These are phyloP conservation scores for Eptesicus fuscus DNA, from an alignment of 2,113 vertebrate genomes.

Conservation along the genomic window DNA sequence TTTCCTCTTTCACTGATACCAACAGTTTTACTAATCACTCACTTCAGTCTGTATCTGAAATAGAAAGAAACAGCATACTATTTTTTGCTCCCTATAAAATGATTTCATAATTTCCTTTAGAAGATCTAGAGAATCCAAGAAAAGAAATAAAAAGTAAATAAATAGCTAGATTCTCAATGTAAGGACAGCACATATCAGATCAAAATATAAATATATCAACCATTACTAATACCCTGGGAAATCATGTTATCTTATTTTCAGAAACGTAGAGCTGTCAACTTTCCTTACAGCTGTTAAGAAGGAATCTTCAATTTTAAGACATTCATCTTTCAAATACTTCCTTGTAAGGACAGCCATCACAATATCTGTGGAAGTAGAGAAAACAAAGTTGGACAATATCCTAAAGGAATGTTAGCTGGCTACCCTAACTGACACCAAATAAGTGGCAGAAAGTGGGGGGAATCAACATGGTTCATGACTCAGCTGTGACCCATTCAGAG, in stretches of 20 bases:
- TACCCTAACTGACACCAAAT: neutral
- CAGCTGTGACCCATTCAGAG: neutral
- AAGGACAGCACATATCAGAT: neutral
- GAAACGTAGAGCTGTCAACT: neutral
- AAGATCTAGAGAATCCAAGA: neutral
- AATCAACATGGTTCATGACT: conserved; percentile 21
- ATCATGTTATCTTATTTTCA: conserved; percentile 8
- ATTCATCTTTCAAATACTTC: neutral
- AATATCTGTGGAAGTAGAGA: neutral
- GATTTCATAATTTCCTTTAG: neutral
- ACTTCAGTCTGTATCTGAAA: neutral
- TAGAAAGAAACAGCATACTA: neutral
- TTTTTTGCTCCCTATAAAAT: neutral
- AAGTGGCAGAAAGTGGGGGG: conserved; percentile 16
- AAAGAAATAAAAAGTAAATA: neutral
- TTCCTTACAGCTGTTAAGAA: neutral
- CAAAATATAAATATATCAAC: neutral
- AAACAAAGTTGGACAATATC: neutral
- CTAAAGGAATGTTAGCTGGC: neutral
- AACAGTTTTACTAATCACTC: neutral
- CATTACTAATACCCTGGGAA: neutral
- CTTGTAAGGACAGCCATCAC: neutral
- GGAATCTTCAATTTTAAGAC: conserved; percentile 5
- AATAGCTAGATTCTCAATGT: neutral
- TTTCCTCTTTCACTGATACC: neutral